These are phyloP conservation scores for Leucophora obtusa DNA, from an alignment of 2,888 invertebrate genomes.

Conservation along the genomic window DNA sequence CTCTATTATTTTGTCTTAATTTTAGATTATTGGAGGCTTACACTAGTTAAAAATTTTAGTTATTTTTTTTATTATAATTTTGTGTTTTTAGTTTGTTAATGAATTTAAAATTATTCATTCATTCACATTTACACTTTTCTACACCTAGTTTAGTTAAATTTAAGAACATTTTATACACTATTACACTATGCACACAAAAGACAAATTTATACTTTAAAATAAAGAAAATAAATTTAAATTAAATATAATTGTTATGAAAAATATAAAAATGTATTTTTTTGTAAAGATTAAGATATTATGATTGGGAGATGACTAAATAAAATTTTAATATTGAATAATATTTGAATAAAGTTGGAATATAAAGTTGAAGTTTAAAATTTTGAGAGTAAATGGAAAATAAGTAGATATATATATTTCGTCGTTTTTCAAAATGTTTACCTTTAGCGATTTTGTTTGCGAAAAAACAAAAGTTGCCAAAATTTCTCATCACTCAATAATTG, in stretches of 20 bases:
- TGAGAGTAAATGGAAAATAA: no score
- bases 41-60: constrained; percentile 44
- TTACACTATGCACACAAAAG: constrained; percentile 62
- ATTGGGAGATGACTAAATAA: no score
- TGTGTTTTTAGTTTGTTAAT: constrained; percentile 11
- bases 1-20: constrained; percentile 19
- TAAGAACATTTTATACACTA: constrained; percentile 59
- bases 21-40: constrained; percentile 54
- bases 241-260: constrained; percentile 31
- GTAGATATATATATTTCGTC: no score
- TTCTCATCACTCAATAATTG: no score
- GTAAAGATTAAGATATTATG: no score
- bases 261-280: no score
- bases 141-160: constrained; percentile 61
- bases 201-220: constrained; percentile 60
- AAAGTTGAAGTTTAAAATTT: no score
- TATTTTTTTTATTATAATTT: constrained; percentile 20
- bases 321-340: no score
- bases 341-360: no score
- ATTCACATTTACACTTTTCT: constrained; percentile 50
- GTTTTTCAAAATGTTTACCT: no score
- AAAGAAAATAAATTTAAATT: constrained; percentile 19
- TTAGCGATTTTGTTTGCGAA: no score
- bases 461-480: no score
- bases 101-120: constrained; percentile 12